phyloP scores from a whole-genome alignment of 2,888 invertebrate genomes.

The Malacosoma neustria region DNA sequence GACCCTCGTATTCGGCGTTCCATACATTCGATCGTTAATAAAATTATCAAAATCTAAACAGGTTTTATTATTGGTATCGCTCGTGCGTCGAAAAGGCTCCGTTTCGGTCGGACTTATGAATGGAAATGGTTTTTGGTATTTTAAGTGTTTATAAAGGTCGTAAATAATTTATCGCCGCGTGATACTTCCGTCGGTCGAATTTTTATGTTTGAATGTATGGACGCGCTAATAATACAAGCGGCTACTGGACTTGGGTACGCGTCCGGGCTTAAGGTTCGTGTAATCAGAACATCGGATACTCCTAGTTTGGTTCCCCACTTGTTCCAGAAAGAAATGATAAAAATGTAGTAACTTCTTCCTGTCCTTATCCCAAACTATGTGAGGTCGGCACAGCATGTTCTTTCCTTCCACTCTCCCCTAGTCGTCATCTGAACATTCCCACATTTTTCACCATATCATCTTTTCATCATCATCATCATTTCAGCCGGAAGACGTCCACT shows the following conservation, averaged over 20 bases:
- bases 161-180: slow-evolving; percentile 70
- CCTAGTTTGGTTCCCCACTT: too few relatives aligned
- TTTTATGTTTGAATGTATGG: slow-evolving; percentile 56
- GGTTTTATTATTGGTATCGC: slow-evolving; percentile 65
- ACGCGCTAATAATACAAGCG: slow-evolving; percentile 40
- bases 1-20: slow-evolving; percentile 54
- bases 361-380: too few relatives aligned
- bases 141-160: slow-evolving; percentile 69
- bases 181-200: slow-evolving; percentile 68
- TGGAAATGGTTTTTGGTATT: slow-evolving; percentile 72
- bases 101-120: slow-evolving; percentile 62
- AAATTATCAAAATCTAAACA: slow-evolving; percentile 75
- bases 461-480: too few relatives aligned
- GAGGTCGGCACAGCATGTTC: too few relatives aligned
- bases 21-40: slow-evolving; percentile 70
- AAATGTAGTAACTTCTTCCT: too few relatives aligned
- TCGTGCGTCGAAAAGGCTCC: slow-evolving; percentile 55
- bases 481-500: too few relatives aligned
- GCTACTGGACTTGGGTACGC: slow-evolving; percentile 45
- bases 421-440: too few relatives aligned
- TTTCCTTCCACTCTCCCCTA: too few relatives aligned
- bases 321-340: too few relatives aligned
- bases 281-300: too few relatives aligned
- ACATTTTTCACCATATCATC: too few relatives aligned
- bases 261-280: too few relatives aligned